Conservation (phyloP, 2,113 vertebrate genomes). For the Brachypteracias leptosomus region DNA sequence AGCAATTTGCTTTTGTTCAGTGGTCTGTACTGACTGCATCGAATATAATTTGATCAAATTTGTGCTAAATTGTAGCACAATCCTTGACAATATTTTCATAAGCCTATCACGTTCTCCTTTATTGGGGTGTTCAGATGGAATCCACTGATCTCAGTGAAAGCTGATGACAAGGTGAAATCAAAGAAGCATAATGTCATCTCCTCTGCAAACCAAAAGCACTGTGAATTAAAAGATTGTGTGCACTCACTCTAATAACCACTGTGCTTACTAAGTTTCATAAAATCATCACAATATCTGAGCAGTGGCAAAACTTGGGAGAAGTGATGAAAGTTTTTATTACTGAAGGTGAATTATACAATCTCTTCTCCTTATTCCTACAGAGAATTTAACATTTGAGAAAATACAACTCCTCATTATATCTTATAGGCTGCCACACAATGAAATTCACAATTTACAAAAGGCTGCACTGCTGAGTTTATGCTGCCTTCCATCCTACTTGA, state of each 20-base stretch:
- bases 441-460: neutral
- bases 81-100: conserved; percentile 17
- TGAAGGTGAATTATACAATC: neutral
- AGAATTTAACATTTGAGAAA: conserved; percentile 9
- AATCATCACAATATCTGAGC: neutral
- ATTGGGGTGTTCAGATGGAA: neutral
- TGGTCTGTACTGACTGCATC: neutral
- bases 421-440: neutral
- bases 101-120: neutral
- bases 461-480: neutral
- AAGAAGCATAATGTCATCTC: neutral
- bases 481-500: neutral
- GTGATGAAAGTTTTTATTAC: conserved; percentile 13
- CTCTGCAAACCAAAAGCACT: neutral
- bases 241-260: neutral
- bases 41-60: conserved; percentile 31
- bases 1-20: conserved; percentile 5
- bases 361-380: neutral
- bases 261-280: neutral
- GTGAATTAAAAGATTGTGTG: neutral
- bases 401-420: neutral
- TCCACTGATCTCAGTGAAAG: neutral
- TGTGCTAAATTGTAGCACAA: neutral
- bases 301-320: neutral
- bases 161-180: neutral